Evolutionary conservation across 1,140 invertebrate genomes (phyloP), one percentile per base, ranked within the genome.

Genomic region (Leptopilina boulardi): DNA sequence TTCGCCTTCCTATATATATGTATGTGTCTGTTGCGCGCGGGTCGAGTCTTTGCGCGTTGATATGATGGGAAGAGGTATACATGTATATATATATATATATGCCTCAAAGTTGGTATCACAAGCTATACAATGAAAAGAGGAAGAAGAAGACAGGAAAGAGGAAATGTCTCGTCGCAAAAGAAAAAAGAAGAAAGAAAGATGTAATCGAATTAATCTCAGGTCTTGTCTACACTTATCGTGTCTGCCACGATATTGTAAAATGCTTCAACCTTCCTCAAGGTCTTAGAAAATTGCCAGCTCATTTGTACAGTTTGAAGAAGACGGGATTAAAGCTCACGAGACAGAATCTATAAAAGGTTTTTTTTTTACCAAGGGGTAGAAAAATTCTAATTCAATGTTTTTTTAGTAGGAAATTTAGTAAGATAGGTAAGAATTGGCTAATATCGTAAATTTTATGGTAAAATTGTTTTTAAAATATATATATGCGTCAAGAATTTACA

Each of bases 141-240:
- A n/a, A 21, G 23, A 59, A 9, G 19, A n/a, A 44, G 18, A 71
- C 23, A 76, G n/a, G 66, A 71, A 9, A 34, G 26, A 38, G 26
- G 66, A 47, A 51, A 34, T 19, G 21, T 23, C 23, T 38, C 38
- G 47, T 51, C 21, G 18, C 34, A 19, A 73, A 5, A 51, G 72
- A 70, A 38, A 26, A 34, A 51, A 13, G 30, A 66, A 30, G 23
- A 66, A 47, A 70, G 30, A 66, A 54, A 54, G 51, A 26, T 66
- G 56, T 23, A 30, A 66, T 66, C 56, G 56, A 66, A 66, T 66
- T 66, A 66, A 66, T 66, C 56, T 66, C 56, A 26, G 59, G 26
- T 66, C 23, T 66, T 66, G 59, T 30, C 59, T 66, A 66, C 26
- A 66, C 21, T 23, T 66, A 66, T 66, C 26, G 11, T 4, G 15